phyloP scores from a whole-genome alignment of 2,888 invertebrate genomes.

The Tolmerus cingulatus region DNA sequence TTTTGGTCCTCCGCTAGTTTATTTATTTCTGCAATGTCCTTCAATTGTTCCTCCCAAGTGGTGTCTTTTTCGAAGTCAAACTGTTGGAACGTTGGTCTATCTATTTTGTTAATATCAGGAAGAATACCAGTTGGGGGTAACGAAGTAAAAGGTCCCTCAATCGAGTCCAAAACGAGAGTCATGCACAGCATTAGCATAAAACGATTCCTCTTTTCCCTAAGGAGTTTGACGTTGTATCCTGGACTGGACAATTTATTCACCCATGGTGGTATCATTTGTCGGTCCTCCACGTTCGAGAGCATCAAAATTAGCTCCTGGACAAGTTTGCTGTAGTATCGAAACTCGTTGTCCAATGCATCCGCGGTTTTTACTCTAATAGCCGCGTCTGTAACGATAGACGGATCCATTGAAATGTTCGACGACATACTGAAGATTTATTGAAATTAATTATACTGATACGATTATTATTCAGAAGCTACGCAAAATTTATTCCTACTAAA shows the following conservation, averaged over 20 bases:
- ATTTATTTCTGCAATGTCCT: background rate
- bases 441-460: background rate
- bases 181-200: constrained; percentile 51
- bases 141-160: constrained; percentile 48
- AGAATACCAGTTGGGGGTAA: constrained; percentile 39
- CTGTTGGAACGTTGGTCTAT: background rate
- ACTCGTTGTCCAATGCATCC: constrained; percentile 45
- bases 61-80: constrained; percentile 43
- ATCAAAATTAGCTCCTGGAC: constrained; percentile 46
- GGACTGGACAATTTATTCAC: constrained; percentile 48
- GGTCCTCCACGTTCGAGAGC: constrained; percentile 42
- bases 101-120: background rate
- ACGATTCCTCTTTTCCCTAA: constrained; percentile 50
- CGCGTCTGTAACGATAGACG: background rate
- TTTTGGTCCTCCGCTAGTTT: background rate
- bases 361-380: constrained; percentile 27
- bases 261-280: constrained; percentile 46
- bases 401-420: constrained; percentile 43
- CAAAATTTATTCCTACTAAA: background rate
- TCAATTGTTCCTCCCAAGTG: constrained; percentile 46
- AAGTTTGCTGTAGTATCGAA: constrained; percentile 47
- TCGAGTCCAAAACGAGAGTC: constrained; percentile 44
- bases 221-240: constrained; percentile 45
- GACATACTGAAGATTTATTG: constrained; percentile 41
- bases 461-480: background rate